Base-by-base conservation (phyloP, 2,113 vertebrate genomes). In the Phoxinus phoxinus region DNA sequence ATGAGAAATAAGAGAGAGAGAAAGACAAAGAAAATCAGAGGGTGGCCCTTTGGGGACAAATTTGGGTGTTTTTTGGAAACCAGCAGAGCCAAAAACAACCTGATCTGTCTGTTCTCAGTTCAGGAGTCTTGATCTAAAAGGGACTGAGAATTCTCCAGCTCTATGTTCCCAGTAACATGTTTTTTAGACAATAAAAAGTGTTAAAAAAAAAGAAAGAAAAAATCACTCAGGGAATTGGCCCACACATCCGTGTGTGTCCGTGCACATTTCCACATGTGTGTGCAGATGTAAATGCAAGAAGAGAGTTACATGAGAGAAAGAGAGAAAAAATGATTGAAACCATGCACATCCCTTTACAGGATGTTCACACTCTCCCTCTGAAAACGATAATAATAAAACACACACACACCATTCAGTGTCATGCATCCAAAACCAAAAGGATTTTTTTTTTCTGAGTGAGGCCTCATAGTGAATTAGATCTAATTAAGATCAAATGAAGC, bases 401-500 rank as follows among this genome's bases (percentile, higher is more conserved):
- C 73, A 48, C 73, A 48, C n/a, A 46, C 12, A 46, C 71, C n/a
- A 15, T 73, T 73, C n/a, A 73, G 41, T 46, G 71, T 73, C 71
- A 73, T 15, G 41, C 71, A 73, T 41, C 67, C 35, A 71, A 71
- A 37, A 37, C 32, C 35, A 73, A 15, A 46, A 73, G 23, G 12
- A 19, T 17, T 41, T 41, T 41, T 7, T 37, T 41, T 9, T 41
- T 41, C 0, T n/a, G 3, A 48, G n/a, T 48, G 41, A 74, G 30
- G 51, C 51, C 75, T 58, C 30, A 32, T 13, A 35, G 30, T n/a
- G 53, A 58, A 78, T 78, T 58, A 78, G 5, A 78, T 79, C 32
- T n/a, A 44, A n/a, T 41, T 61, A 61, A n/a, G 76, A 37, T 80
- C 30, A 59, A 83, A 86, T 88, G 82, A 86, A 51, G 65, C 75